phyloP scores from a whole-genome alignment of 2,113 vertebrate species.

The Neotragus pygmaeus region DNA sequence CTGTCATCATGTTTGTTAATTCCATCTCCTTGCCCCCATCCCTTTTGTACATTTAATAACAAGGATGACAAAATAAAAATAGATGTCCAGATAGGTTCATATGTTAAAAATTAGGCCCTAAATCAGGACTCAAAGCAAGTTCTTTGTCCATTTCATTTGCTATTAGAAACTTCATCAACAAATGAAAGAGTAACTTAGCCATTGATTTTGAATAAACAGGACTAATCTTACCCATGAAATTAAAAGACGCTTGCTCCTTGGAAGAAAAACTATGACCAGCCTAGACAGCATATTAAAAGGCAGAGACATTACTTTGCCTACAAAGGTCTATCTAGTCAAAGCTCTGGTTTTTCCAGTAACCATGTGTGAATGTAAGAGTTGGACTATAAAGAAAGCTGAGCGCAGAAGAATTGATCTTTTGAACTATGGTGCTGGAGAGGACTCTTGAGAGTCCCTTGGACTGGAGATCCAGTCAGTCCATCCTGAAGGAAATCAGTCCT shows the following conservation, averaged over 20 bases:
- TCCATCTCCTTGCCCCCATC: background rate
- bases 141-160: slow-evolving; percentile 13
- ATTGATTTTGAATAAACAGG: slow-evolving; percentile 1
- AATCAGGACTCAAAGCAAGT: background rate
- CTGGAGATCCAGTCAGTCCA: background rate
- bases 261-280: background rate
- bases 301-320: background rate
- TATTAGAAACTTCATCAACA: background rate
- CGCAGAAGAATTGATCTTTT: background rate
- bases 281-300: background rate
- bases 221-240: background rate
- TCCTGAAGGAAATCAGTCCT: background rate
- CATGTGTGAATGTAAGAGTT: background rate
- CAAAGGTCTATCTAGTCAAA: background rate
- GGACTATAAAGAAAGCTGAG: background rate
- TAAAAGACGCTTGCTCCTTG: background rate
- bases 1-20: background rate
- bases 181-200: background rate
- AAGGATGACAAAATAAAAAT: slow-evolving; percentile 12
- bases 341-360: background rate
- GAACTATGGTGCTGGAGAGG: background rate
- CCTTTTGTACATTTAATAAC: background rate
- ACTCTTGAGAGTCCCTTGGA: background rate
- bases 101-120: background rate
- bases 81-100: background rate